Base-by-base conservation (phyloP, 2,888 invertebrate species). In the Rhaphigaster nebulosa region DNA sequence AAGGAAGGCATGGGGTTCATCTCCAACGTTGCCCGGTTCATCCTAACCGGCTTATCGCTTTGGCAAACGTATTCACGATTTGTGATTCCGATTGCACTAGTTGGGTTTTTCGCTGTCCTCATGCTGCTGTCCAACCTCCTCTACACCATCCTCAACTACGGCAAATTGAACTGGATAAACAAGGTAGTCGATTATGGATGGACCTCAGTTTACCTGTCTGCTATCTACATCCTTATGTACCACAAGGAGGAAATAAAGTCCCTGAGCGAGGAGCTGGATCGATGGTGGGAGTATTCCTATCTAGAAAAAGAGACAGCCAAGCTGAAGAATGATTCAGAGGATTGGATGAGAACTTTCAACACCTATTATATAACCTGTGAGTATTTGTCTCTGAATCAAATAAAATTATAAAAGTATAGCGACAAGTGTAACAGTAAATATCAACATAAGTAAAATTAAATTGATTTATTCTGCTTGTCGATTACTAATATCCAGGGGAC, bases 221-320 rank as follows among this genome's bases (percentile, higher is more conserved):
- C n/a, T 0, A 18, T n/a, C 45, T 84, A 84, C 15, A 50, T 84
- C 26, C 4, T 45, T 26, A 13, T n/a, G 12, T 26, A 13, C 45
- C 38, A 84, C 84, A 84, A 84, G 34, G 45, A 84, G 41, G 84
- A 84, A 50, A 84, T 84, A 5, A 45, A n/a, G 26, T 41, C 84
- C 29, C 26, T 84, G 45, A 84, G 84, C 38, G n/a, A n/a, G n/a
- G 41, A 50, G 26, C 20, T 84, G 0, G 84, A 84, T 84, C 26
- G n/a, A 20, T 84, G 84, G 84, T 84, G 84, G 84, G 1, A 84
- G 1, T 84, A 84, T n/a, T 5, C 26, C 45, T 2, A 26, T n/a
- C 84, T 84, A 15, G 84, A 84, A 50, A n/a, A 50, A n/a, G 84
- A 84, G 45, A 45, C 84, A 0, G 13, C n/a, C 45, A 3, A 50